Evolutionary conservation across 2,888 invertebrate genomes (phyloP).

Genomic region (Miltochrista miniata): DNA sequence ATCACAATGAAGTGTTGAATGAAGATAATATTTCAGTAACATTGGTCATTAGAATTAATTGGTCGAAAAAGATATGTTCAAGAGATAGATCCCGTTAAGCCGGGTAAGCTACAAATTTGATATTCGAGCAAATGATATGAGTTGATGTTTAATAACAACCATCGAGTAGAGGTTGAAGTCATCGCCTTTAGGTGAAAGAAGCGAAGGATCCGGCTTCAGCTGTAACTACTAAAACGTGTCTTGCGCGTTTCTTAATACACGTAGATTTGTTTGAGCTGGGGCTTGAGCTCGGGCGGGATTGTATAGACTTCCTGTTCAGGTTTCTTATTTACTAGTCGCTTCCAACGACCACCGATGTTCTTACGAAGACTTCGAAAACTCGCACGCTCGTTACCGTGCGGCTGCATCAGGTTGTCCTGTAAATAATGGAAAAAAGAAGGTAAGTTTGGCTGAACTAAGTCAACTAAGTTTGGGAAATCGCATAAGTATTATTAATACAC

Average conservation of each 20-base stretch:
- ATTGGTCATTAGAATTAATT: constrained; percentile 78
- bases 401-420: constrained; percentile 91
- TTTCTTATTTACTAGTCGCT: constrained; percentile 93
- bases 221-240: constrained; percentile 49
- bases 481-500: constrained; percentile 52
- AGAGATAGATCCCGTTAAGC: constrained; percentile 57
- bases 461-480: constrained; percentile 14
- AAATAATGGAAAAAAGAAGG: constrained; percentile 67
- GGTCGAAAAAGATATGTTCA: constrained; percentile 79
- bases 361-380: constrained; percentile 93
- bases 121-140: constrained; percentile 75
- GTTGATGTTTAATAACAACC: constrained; percentile 67
- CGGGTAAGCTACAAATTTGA: constrained; percentile 67
- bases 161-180: constrained; percentile 63
- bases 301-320: constrained; percentile 91
- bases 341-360: constrained; percentile 93
- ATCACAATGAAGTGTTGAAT: constrained; percentile 79
- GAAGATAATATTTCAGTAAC: constrained; percentile 64
- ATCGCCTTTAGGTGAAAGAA: constrained; percentile 54
- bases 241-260: constrained; percentile 85
- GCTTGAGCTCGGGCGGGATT: constrained; percentile 93
- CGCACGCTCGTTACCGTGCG: constrained; percentile 87
- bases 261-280: constrained; percentile 94
- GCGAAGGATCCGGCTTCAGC: constrained; percentile 74
- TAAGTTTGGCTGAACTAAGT: constrained; percentile 32